These are phyloP conservation scores for Drosophila phalerata DNA, from an alignment of 2,888 invertebrate species.

Conservation along the genomic window DNA sequence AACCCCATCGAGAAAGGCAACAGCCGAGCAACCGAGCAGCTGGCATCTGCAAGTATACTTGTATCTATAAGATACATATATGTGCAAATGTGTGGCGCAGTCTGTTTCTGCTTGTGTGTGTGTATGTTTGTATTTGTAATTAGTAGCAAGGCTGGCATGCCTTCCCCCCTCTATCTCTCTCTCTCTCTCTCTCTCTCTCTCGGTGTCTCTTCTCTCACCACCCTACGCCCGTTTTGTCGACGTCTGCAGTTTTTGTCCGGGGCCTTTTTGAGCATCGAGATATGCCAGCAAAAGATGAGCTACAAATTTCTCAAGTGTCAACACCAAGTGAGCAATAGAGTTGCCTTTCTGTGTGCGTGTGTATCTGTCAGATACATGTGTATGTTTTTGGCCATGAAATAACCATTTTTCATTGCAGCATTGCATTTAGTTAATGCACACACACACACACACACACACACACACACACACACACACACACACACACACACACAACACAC, in stretches of 20 bases:
- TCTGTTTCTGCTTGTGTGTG: conserved; percentile 33
- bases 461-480: conserved; percentile 21
- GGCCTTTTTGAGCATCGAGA: conserved; percentile 65
- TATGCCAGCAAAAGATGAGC: conserved; percentile 81
- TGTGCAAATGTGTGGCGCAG: not conserved
- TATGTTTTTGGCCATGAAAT: conserved; percentile 67
- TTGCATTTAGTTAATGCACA: conserved; percentile 75
- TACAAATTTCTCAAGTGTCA: conserved; percentile 86
- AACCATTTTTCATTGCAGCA: conserved; percentile 68
- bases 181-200: not conserved
- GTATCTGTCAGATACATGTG: conserved; percentile 49
- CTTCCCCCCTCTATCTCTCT: not conserved
- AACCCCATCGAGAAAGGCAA: conserved; percentile 25
- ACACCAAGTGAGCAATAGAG: conserved; percentile 76
- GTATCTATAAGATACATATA: conserved; percentile 28
- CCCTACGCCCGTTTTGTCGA: conserved; percentile 35
- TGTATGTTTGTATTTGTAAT: conserved; percentile 58
- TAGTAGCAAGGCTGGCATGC: conserved; percentile 63
- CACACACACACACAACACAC: conserved; percentile 7
- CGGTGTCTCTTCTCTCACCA: not conserved
- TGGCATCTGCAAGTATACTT: conserved; percentile 29
- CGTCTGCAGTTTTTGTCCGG: conserved; percentile 69
- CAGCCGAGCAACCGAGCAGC: conserved; percentile 10
- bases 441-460: conserved; percentile 10
- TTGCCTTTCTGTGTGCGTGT: conserved; percentile 22